A percentile compares a stretch with the other conserved stretches of the same genome.
Evolutionary conservation across 2,113 vertebrate species (phyloP).

Genomic region (Myotis davidii): DNA sequence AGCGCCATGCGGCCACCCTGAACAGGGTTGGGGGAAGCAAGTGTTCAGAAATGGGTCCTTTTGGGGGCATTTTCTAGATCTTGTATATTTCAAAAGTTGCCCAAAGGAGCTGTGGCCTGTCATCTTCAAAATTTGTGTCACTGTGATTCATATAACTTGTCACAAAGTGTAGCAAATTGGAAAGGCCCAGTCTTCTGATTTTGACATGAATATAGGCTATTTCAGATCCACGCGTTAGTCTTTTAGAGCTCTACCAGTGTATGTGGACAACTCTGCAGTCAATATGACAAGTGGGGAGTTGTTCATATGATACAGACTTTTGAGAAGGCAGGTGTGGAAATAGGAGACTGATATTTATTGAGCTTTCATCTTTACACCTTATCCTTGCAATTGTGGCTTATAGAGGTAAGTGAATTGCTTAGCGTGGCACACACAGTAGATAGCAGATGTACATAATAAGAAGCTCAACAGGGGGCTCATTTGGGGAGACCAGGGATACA

Average conservation of each 20-base stretch:
- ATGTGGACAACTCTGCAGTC: background rate
- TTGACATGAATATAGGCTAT: background rate
- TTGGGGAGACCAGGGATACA: background rate
- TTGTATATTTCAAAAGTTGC: background rate
- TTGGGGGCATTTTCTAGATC: background rate
- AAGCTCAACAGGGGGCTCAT: background rate
- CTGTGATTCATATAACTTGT: background rate
- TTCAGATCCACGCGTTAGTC: background rate
- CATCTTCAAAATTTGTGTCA: too few species aligned
- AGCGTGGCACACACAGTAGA: fast-evolving
- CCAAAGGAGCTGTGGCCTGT: background rate
- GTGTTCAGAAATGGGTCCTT: background rate
- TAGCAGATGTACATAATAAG: background rate
- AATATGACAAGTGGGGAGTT: background rate
- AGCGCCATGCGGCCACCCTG: background rate
- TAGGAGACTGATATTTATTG: background rate
- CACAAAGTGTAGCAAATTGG: background rate
- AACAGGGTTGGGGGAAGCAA: background rate
- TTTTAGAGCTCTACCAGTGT: background rate
- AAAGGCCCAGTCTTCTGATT: background rate
- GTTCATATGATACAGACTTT: background rate
- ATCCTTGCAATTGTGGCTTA: background rate
- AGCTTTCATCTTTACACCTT: background rate
- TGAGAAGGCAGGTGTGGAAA: background rate
- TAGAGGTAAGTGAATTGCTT: background rate